These are phyloP conservation scores for Nylanderia fulva DNA, from an alignment of 1,140 invertebrate genomes.

Conservation along the genomic window DNA sequence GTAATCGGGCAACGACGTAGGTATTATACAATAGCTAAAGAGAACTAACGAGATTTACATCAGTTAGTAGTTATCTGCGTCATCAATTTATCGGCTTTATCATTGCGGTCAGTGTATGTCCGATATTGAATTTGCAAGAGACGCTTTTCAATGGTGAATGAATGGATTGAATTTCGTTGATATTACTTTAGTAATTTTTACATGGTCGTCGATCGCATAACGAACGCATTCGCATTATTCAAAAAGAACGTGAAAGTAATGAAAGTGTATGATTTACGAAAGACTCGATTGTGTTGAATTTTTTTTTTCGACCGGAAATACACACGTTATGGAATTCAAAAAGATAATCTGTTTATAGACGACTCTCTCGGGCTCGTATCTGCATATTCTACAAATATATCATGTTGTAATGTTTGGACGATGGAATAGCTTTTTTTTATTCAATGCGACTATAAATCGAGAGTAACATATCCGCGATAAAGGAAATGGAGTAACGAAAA, in stretches of 20 bases:
- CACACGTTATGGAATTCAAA: constrained; percentile 4
- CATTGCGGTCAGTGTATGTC: not conserved
- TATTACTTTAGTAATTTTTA: constrained; percentile 14
- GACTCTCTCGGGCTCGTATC: not conserved
- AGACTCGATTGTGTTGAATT: constrained; percentile 1
- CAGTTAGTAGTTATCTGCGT: constrained; percentile 52
- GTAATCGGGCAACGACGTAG: not conserved
- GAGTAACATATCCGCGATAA: not conserved
- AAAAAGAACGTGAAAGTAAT: constrained; percentile 23
- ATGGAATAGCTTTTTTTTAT: not conserved
- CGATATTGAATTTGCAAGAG: constrained; percentile 42
- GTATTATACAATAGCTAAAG: constrained; percentile 30
- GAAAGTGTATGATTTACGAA: constrained; percentile 19
- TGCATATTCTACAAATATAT: constrained; percentile 39
- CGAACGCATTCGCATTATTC: not conserved
- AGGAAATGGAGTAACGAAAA: not conserved
- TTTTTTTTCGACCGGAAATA: constrained; percentile 27
- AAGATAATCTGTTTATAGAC: constrained; percentile 11
- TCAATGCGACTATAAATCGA: not conserved
- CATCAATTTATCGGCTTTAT: constrained; percentile 56
- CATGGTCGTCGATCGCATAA: not conserved
- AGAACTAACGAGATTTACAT: constrained; percentile 51
- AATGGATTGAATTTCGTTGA: constrained; percentile 49
- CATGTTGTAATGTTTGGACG: constrained; percentile 22
- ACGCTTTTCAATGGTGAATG: constrained; percentile 20